Evolutionary conservation across 2,797 vertebrate species (phyloP).

Genomic region (Moxostoma hubbsi): DNA sequence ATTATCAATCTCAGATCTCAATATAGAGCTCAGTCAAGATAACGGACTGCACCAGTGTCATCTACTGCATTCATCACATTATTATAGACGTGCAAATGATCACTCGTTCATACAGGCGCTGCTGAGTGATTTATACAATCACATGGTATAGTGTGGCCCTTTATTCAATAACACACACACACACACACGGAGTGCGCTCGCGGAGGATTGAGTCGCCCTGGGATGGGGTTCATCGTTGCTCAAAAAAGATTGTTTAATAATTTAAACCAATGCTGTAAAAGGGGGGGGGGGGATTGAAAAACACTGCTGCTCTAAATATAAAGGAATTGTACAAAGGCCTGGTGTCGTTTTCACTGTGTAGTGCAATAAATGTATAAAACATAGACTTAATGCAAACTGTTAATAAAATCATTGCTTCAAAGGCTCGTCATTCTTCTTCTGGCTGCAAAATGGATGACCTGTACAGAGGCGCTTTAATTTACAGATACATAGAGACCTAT

Average conservation of each 20-base stretch:
- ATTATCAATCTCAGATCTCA: constrained; percentile 27
- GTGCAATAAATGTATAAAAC: too few species aligned
- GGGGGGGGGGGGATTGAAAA: constrained; percentile 1
- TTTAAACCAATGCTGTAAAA: constrained; percentile 60
- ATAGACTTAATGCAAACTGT: constrained; percentile 34
- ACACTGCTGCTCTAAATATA: constrained; percentile 37
- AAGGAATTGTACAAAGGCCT: constrained; percentile 32
- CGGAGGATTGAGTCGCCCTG: constrained; percentile 15
- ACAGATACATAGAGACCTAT: constrained; percentile 35
- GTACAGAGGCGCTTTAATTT: constrained; percentile 39
- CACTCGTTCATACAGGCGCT: constrained; percentile 22
- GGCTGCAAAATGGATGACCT: constrained; percentile 21
- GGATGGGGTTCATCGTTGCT: constrained; percentile 36
- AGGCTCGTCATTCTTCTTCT: constrained; percentile 27
- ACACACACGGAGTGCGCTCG: constrained; percentile 1
- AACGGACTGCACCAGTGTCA: constrained; percentile 24
- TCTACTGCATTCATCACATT: constrained; percentile 53
- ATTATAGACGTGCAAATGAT: constrained; percentile 49
- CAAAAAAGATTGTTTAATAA: constrained; percentile 59
- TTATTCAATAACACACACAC: constrained; percentile 41
- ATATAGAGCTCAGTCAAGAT: constrained; percentile 36
- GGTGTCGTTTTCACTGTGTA: constrained; percentile 19
- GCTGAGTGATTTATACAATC: constrained; percentile 48
- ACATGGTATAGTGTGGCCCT: constrained; percentile 30
- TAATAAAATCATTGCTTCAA: constrained; percentile 57